Evolutionary conservation across 1,140 invertebrate genomes (phyloP).

Genomic region (Hydropsyche tenuis): DNA sequence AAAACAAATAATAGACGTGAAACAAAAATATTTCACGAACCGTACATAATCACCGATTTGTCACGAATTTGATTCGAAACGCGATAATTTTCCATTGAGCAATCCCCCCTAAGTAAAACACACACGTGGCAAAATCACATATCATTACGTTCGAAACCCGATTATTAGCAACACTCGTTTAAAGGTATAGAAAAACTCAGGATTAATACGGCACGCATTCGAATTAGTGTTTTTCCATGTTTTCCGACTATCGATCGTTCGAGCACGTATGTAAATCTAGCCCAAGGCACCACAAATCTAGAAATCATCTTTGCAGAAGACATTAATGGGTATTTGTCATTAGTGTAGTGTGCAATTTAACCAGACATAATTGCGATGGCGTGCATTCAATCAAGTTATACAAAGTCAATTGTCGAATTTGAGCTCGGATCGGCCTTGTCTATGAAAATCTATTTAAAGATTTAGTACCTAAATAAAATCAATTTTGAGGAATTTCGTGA

Average conservation of each 20-base stretch:
- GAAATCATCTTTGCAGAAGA: neutral
- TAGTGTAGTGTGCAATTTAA: conserved; percentile 7
- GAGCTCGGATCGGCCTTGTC: neutral
- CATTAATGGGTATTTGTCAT: conserved; percentile 12
- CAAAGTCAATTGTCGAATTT: neutral
- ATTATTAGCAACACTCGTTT: too few relatives aligned
- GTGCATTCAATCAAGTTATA: neutral
- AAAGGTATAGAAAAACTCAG: too few relatives aligned
- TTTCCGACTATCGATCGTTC: too few relatives aligned
- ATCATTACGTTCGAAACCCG: too few relatives aligned
- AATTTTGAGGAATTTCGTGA: too few relatives aligned
- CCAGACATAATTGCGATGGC: conserved; percentile 9
- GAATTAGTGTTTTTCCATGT: too few relatives aligned
- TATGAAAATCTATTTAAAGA: too few relatives aligned
- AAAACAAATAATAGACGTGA: neutral
- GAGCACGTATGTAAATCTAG: neutral
- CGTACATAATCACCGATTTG: conserved; percentile 25
- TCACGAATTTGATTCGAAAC: conserved; percentile 8
- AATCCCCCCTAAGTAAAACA: neutral
- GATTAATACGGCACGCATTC: too few relatives aligned
- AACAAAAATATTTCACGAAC: neutral
- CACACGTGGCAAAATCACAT: too few relatives aligned
- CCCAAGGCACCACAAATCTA: neutral
- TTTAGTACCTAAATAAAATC: too few relatives aligned
- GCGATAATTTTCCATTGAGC: neutral